phyloP scores from a whole-genome alignment of 2,797 vertebrate genomes.

The Acridotheres tristis region DNA sequence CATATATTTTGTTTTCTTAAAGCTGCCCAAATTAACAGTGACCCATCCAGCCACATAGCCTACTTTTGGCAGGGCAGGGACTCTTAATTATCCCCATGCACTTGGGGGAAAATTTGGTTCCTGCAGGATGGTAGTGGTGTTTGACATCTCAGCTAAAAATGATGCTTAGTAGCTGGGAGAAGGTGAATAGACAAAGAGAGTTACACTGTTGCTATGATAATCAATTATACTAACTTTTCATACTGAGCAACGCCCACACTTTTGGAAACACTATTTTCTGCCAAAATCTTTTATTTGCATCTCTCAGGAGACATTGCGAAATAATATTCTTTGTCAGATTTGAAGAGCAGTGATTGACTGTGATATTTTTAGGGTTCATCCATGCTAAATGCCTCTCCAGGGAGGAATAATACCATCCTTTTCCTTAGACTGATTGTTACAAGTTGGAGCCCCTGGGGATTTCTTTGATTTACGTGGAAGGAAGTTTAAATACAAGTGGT shows the following conservation, averaged over 20 bases:
- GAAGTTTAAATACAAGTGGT: background rate
- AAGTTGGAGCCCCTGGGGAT: conserved; percentile 5
- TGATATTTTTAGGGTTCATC: conserved; percentile 23
- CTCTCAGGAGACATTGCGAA: background rate
- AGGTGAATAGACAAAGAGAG: background rate
- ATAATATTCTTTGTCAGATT: background rate
- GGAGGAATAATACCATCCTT: background rate
- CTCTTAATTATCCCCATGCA: background rate
- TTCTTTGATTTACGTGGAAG: conserved; percentile 22
- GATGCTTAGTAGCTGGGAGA: background rate
- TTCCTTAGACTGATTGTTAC: conserved; percentile 1
- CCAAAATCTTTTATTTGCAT: background rate
- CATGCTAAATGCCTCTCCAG: background rate
- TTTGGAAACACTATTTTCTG: background rate
- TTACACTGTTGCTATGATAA: background rate
- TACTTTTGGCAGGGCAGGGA: background rate
- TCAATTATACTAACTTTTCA: background rate
- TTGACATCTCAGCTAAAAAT: background rate
- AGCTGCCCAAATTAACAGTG: conserved; percentile 22
- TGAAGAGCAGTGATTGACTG: background rate
- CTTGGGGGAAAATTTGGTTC: background rate
- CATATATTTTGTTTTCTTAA: background rate
- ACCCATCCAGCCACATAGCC: background rate
- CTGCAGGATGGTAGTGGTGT: background rate
- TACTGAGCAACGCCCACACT: background rate